phyloP scores from a whole-genome alignment of 2,888 invertebrate genomes.

The Trilocha varians region DNA sequence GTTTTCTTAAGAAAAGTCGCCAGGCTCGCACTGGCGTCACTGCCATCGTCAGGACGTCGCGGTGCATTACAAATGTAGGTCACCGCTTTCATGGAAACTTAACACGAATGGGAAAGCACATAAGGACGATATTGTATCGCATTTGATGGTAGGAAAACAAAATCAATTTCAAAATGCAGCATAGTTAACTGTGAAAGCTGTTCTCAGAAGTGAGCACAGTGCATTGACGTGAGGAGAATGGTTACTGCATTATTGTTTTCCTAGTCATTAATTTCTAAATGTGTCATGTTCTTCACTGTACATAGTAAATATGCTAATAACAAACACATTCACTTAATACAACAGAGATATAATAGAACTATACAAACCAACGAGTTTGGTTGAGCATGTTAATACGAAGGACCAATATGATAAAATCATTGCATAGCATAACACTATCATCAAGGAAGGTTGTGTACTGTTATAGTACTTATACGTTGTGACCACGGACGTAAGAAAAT shows the following conservation, averaged over 20 bases:
- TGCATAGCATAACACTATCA: too few relatives aligned
- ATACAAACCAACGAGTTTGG: too few relatives aligned
- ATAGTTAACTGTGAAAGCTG: slow-evolving; percentile 55
- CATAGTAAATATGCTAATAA: neutral
- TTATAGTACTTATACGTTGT: too few relatives aligned
- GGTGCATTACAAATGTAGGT: slow-evolving; percentile 22
- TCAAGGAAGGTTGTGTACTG: too few relatives aligned
- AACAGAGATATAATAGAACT: too few relatives aligned
- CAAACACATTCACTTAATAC: neutral
- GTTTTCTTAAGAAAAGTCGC: slow-evolving; percentile 35
- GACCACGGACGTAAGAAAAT: too few relatives aligned
- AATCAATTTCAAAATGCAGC: slow-evolving; percentile 48
- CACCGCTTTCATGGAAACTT: slow-evolving; percentile 20
- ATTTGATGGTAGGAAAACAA: slow-evolving; percentile 25
- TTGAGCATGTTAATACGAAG: too few relatives aligned
- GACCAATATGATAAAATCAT: too few relatives aligned
- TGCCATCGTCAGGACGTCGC: slow-evolving; percentile 29
- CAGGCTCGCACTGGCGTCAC: slow-evolving; percentile 41
- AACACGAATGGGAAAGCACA: slow-evolving; percentile 20
- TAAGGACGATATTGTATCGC: slow-evolving; percentile 28
- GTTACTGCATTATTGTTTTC: slow-evolving; percentile 34
- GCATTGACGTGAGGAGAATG: slow-evolving; percentile 39
- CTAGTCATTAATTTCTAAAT: slow-evolving; percentile 32
- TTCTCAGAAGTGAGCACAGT: slow-evolving; percentile 47
- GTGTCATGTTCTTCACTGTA: slow-evolving; percentile 12